Conservation (phyloP, 2,888 invertebrate species). For the Aquatica leii region DNA sequence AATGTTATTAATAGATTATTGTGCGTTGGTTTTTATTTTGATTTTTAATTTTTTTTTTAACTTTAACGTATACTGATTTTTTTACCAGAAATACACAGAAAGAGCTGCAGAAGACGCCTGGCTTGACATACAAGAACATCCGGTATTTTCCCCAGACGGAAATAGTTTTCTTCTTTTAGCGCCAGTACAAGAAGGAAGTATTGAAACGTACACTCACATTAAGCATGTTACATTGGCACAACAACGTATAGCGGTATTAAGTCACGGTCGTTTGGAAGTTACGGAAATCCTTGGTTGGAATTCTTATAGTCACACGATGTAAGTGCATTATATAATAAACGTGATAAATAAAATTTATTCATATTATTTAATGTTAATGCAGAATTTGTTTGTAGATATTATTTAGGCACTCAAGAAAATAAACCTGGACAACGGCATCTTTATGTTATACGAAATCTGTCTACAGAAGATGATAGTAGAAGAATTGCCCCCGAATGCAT, state of each 20-base stretch:
- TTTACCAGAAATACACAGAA: slow-evolving; percentile 77
- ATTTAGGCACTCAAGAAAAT: slow-evolving; percentile 79
- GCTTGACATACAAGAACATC: slow-evolving; percentile 86
- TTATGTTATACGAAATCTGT: slow-evolving; percentile 83
- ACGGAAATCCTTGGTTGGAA: slow-evolving; percentile 86
- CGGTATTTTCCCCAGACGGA: slow-evolving; percentile 84
- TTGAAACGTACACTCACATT: slow-evolving; percentile 87
- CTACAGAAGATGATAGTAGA: slow-evolving; percentile 71
- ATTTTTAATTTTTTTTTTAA: too few relatives aligned
- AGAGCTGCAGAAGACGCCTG: slow-evolving; percentile 85
- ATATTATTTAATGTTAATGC: too few relatives aligned
- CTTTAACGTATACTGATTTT: too few relatives aligned
- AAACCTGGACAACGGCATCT: slow-evolving; percentile 88
- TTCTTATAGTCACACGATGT: slow-evolving; percentile 82
- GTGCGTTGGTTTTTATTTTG: too few relatives aligned
- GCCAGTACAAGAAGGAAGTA: slow-evolving; percentile 83
- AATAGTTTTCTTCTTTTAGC: slow-evolving; percentile 84
- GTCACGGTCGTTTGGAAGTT: slow-evolving; percentile 87
- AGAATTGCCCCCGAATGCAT: slow-evolving; percentile 82
- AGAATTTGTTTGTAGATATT: slow-evolving; percentile 52
- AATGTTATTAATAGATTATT: too few relatives aligned
- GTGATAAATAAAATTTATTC: background rate
- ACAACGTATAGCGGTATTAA: slow-evolving; percentile 84
- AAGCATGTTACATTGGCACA: slow-evolving; percentile 85
- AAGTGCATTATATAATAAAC: slow-evolving; percentile 56